These are phyloP conservation scores for Drosophila mojavensis DNA, from an alignment of 1,140 invertebrate genomes.

Conservation along the genomic window DNA sequence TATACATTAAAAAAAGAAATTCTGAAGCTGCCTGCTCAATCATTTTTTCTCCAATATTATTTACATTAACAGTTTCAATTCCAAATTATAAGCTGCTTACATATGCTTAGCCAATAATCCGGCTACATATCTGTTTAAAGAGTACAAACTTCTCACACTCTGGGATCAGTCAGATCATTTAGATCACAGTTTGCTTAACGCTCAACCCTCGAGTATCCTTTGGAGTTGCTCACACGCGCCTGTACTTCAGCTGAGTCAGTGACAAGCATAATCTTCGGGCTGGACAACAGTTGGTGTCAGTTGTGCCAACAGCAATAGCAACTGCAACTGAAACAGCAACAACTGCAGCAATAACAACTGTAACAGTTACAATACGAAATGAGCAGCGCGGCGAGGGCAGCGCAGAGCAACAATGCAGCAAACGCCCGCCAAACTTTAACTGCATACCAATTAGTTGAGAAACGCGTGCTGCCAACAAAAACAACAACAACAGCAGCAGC, in stretches of 20 bases:
- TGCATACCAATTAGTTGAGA: conserved; percentile 81
- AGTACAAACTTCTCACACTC: conserved; percentile 17
- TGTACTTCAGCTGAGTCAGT: conserved; percentile 28
- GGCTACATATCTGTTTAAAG: neutral
- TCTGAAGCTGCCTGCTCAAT: no score
- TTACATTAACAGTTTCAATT: no score
- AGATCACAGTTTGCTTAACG: conserved; percentile 10
- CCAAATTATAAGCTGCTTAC: no score
- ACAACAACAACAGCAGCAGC: conserved; percentile 43
- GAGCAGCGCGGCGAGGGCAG: conserved; percentile 24
- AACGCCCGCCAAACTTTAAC: conserved; percentile 76
- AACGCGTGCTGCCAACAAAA: conserved; percentile 76
- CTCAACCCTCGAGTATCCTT: conserved; percentile 31
- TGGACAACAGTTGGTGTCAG: conserved; percentile 49
- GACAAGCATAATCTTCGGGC: conserved; percentile 33
- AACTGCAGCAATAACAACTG: conserved; percentile 54
- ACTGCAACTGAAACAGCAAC: conserved; percentile 18
- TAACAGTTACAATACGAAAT: conserved; percentile 63
- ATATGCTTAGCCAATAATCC: conserved; percentile 18
- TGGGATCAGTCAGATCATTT: conserved; percentile 8
- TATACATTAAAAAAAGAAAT: no score
- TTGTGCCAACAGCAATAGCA: conserved; percentile 28
- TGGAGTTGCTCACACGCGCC: conserved; percentile 7
- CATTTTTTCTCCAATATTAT: no score
- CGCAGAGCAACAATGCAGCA: conserved; percentile 31